phyloP scores from a whole-genome alignment of 1,140 invertebrate species.

The Myzus persicae region DNA sequence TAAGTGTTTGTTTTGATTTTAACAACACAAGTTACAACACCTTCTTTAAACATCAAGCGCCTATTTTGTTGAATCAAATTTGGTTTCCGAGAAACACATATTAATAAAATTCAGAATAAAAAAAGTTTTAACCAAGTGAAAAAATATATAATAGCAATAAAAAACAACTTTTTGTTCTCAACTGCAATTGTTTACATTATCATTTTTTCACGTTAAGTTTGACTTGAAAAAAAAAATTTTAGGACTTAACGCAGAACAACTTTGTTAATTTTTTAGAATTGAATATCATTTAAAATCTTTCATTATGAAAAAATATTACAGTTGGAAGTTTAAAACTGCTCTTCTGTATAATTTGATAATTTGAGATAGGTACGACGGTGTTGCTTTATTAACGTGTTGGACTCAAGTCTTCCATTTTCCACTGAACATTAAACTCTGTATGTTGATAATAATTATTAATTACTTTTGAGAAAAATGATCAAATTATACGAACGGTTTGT shows the following conservation, averaged over 20 bases:
- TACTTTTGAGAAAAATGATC: background rate
- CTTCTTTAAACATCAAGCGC: too few relatives aligned
- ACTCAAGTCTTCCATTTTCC: background rate
- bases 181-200: too few relatives aligned
- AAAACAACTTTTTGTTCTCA: too few relatives aligned
- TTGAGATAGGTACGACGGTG: too few relatives aligned
- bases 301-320: too few relatives aligned
- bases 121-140: background rate
- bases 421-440: background rate
- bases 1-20: background rate
- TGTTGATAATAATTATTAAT: background rate
- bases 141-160: background rate
- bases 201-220: too few relatives aligned
- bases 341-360: too few relatives aligned
- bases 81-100: background rate
- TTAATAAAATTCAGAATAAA: background rate
- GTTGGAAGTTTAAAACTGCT: too few relatives aligned
- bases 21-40: background rate
- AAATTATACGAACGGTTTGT: background rate
- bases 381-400: background rate
- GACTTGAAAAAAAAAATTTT: too few relatives aligned
- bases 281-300: too few relatives aligned
- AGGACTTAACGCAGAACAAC: too few relatives aligned
- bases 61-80: background rate
- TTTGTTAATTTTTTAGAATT: too few relatives aligned